Evolutionary conservation across 2,888 invertebrate species (phyloP).

Genomic region (Eulithis testata): DNA sequence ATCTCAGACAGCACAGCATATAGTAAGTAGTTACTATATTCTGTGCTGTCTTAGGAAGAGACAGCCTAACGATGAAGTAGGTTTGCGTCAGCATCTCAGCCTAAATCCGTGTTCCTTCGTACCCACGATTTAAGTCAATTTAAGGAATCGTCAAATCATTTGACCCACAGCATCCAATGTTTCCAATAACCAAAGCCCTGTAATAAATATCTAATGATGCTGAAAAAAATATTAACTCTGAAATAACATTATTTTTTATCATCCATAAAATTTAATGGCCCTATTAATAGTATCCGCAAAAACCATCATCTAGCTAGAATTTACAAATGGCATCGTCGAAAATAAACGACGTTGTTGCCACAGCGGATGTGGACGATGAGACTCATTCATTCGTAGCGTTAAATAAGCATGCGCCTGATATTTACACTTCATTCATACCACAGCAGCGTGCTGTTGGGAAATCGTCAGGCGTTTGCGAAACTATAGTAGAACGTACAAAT

Average conservation of each 20-base stretch:
- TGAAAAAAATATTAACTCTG: not conserved
- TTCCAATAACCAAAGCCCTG: too few species aligned
- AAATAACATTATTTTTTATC: not conserved
- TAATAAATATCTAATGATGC: not conserved
- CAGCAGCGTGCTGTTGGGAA: constrained; percentile 24
- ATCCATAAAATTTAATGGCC: constrained; percentile 2
- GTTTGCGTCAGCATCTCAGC: too few species aligned
- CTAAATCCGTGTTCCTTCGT: too few species aligned
- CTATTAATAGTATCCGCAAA: constrained; percentile 21
- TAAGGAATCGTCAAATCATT: too few species aligned
- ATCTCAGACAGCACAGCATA: too few species aligned
- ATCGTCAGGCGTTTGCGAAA: constrained; percentile 24
- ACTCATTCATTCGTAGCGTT: constrained; percentile 21
- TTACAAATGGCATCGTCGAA: constrained; percentile 24
- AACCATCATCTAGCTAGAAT: constrained; percentile 12
- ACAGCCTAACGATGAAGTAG: too few species aligned
- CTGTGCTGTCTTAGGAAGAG: too few species aligned
- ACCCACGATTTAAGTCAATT: too few species aligned
- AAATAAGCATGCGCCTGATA: constrained; percentile 21
- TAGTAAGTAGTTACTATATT: too few species aligned
- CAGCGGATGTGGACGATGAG: constrained; percentile 19
- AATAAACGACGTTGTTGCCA: constrained; percentile 32
- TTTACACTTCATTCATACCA: constrained; percentile 17
- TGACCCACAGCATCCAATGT: too few species aligned
- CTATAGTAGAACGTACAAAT: not conserved